These are phyloP conservation scores for Sinocyclocheilus maitianheensis DNA, from an alignment of 2,113 vertebrate genomes.

Conservation along the genomic window DNA sequence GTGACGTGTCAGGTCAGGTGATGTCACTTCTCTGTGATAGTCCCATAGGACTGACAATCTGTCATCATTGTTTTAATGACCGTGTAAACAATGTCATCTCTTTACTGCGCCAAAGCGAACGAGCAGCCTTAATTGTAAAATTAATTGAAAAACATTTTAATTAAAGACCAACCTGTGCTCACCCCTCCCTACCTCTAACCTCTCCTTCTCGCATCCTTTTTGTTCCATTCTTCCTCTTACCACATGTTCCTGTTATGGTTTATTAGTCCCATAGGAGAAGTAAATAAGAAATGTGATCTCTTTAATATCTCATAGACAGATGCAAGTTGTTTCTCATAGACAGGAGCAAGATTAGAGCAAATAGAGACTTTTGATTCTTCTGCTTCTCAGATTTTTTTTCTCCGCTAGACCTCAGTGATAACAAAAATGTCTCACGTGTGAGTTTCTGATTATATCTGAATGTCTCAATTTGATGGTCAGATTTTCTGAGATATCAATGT, in stretches of 20 bases:
- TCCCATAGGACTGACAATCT: slow-evolving; percentile 71
- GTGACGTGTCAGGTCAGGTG: slow-evolving; percentile 63
- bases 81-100: slow-evolving; percentile 72
- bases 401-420: not conserved
- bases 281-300: not conserved
- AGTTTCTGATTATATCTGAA: not conserved
- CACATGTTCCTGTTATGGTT: not conserved
- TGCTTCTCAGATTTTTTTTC: not conserved
- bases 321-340: not conserved
- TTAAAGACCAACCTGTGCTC: slow-evolving; percentile 71
- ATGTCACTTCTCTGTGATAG: slow-evolving; percentile 59
- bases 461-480: not conserved
- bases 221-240: slow-evolving; percentile 10
- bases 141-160: slow-evolving; percentile 80
- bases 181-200: slow-evolving; percentile 51
- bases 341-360: not conserved
- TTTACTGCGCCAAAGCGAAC: slow-evolving; percentile 73
- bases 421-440: not conserved
- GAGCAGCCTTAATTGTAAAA: slow-evolving; percentile 77
- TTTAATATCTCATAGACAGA: not conserved
- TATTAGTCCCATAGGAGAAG: not conserved
- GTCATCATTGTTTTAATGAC: slow-evolving; percentile 78
- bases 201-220: slow-evolving; percentile 34
- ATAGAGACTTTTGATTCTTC: not conserved
- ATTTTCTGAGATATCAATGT: not conserved